Evolutionary conservation across 2,113 vertebrate species (phyloP).

Genomic region (Sinosuthora webbiana): DNA sequence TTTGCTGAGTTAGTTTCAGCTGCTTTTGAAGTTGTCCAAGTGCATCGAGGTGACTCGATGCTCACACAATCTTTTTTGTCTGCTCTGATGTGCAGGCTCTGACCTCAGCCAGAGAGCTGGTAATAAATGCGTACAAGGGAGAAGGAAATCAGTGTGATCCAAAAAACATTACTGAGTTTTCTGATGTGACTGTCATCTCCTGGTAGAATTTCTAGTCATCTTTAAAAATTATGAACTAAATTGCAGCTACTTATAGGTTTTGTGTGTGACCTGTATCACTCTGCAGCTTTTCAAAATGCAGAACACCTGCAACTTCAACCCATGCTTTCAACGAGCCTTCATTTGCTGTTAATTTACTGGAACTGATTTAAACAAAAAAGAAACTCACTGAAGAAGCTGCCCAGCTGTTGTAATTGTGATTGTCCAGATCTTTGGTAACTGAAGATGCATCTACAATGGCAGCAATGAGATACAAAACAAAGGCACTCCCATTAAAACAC

Average conservation of each 20-base stretch:
- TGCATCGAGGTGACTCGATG: background rate
- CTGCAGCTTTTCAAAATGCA: background rate
- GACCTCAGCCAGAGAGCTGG: background rate
- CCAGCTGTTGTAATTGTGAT: conserved; percentile 93
- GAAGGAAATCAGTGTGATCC: background rate
- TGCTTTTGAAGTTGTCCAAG: background rate
- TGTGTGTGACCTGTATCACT: background rate
- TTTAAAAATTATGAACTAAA: background rate
- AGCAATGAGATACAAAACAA: conserved; percentile 84
- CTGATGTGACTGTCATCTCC: background rate
- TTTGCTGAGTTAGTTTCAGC: background rate
- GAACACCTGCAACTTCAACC: background rate
- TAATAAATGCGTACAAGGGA: background rate
- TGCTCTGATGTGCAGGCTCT: background rate
- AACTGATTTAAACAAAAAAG: background rate
- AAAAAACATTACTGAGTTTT: background rate
- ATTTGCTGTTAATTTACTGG: background rate
- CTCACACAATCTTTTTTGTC: background rate
- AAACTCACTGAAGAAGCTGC: conserved; percentile 87
- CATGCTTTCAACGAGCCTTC: accelerated
- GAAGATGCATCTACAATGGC: conserved; percentile 80
- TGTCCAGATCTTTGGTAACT: conserved; percentile 74
- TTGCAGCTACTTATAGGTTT: background rate
- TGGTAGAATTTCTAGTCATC: background rate
- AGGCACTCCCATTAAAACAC: conserved; percentile 85